Percentiles rank a stretch among this genome's conserved stretches.
Conservation (phyloP, 2,113 vertebrate species). For the Chloropsis cyanopogon region DNA sequence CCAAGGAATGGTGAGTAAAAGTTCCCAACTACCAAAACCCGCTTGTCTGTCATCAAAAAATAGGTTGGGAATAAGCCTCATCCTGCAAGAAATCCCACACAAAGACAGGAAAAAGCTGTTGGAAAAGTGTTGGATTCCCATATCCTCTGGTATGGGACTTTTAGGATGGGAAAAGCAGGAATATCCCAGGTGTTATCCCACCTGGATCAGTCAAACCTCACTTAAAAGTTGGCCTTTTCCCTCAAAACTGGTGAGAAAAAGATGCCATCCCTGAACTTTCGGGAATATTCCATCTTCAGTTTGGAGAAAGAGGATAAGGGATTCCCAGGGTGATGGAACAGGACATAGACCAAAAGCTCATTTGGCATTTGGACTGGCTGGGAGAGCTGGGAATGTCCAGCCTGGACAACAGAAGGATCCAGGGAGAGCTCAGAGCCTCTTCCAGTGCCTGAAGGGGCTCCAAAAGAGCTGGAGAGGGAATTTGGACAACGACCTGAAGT, state of each 20-base stretch:
- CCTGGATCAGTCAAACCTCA: neutral
- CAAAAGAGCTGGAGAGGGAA: neutral
- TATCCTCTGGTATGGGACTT: neutral
- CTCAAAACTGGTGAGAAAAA: neutral
- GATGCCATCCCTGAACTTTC: fast-evolving
- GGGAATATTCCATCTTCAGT: neutral
- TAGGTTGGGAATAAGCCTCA: neutral
- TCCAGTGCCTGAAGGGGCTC: neutral
- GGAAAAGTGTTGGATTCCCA: fast-evolving
- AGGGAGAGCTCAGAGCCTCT: fast-evolving
- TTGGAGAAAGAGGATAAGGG: fast-evolving
- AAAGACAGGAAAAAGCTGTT: neutral
- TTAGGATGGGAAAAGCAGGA: neutral
- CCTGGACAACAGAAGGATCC: neutral
- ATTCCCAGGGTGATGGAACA: neutral
- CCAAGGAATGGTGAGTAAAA: neutral
- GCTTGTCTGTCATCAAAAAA: neutral
- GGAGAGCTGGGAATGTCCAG: neutral
- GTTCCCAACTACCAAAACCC: neutral
- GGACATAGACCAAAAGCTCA: neutral
- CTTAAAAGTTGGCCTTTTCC: fast-evolving
- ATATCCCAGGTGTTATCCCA: fast-evolving
- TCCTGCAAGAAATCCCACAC: neutral
- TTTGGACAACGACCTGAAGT: fast-evolving
- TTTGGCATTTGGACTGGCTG: neutral